Percentiles rank a stretch among this genome's conserved stretches.
phyloP scores from a whole-genome alignment of 2,888 invertebrate species.

The Sarcophaga subvicina region DNA sequence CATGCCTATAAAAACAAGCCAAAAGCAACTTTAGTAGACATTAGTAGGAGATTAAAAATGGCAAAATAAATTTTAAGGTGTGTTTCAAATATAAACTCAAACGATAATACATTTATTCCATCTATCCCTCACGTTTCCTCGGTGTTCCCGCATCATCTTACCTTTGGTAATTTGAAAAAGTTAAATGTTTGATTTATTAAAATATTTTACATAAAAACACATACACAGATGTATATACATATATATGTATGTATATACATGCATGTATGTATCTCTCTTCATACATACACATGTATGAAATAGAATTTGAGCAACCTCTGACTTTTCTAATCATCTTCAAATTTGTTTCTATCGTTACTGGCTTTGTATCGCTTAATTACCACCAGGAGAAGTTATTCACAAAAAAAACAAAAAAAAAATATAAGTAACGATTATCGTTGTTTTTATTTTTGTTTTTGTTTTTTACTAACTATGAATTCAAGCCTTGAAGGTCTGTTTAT shows the following conservation, averaged over 20 bases:
- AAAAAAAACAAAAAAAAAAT: background rate
- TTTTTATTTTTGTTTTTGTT: conserved; percentile 16
- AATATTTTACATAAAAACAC: background rate
- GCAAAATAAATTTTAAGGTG: conserved; percentile 18
- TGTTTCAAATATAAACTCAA: background rate
- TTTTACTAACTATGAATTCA: background rate
- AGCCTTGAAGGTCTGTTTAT: conserved; percentile 47
- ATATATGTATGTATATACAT: background rate
- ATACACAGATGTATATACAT: background rate
- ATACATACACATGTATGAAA: background rate
- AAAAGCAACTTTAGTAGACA: background rate
- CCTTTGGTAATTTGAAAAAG: background rate
- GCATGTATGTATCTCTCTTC: background rate
- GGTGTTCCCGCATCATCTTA: background rate
- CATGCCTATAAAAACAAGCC: conserved; percentile 38
- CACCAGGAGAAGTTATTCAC: background rate
- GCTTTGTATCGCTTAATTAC: background rate
- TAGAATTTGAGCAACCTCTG: conserved; percentile 31
- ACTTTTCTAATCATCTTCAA: conserved; percentile 46
- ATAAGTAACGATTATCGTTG: background rate
- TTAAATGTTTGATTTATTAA: background rate
- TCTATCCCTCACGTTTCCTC: background rate
- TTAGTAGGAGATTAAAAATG: background rate
- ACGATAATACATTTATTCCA: background rate
- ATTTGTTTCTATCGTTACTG: background rate